These are phyloP conservation scores for Goniozus legneri DNA, from an alignment of 1,140 invertebrate species.

Conservation along the genomic window DNA sequence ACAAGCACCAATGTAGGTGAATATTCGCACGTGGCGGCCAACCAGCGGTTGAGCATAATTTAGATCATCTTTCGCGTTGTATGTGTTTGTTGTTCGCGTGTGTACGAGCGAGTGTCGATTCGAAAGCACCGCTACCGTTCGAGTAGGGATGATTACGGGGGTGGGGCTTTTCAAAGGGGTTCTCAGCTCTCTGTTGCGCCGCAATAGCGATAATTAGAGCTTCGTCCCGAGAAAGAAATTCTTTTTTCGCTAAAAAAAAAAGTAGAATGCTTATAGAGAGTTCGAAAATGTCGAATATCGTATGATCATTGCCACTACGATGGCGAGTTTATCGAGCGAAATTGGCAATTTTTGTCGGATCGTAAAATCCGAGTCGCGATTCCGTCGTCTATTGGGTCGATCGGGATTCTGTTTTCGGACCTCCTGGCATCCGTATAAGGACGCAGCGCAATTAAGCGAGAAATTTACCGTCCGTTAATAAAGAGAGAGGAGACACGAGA, in stretches of 20 bases:
- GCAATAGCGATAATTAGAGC: too few species aligned
- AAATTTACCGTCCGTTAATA: constrained; percentile 26
- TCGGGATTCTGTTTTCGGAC: constrained; percentile 15
- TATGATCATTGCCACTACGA: not conserved
- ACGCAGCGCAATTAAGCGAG: constrained; percentile 12
- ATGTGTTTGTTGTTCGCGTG: constrained; percentile 14
- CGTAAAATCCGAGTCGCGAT: not conserved
- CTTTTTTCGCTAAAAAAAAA: too few species aligned
- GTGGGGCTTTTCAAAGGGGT: constrained; percentile 22
- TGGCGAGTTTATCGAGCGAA: not conserved
- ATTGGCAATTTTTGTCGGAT: not conserved
- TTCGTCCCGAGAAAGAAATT: too few species aligned
- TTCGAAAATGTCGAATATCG: not conserved
- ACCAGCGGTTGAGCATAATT: constrained; percentile 40
- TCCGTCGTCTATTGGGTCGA: too few species aligned
- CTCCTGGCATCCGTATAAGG: constrained; percentile 1
- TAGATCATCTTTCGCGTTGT: constrained; percentile 40
- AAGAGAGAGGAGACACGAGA: constrained; percentile 14
- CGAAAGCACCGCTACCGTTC: constrained; percentile 21
- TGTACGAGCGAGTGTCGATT: constrained; percentile 25
- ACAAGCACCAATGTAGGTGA: too few species aligned
- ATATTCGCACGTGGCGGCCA: constrained; percentile 40
- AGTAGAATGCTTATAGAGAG: not conserved
- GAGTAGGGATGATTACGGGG: constrained; percentile 19
- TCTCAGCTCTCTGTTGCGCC: constrained; percentile 16